Percentiles rank a stretch among this genome's conserved stretches.
phyloP scores from a whole-genome alignment of 2,888 invertebrate genomes.

The Liodrosophila aerea region DNA sequence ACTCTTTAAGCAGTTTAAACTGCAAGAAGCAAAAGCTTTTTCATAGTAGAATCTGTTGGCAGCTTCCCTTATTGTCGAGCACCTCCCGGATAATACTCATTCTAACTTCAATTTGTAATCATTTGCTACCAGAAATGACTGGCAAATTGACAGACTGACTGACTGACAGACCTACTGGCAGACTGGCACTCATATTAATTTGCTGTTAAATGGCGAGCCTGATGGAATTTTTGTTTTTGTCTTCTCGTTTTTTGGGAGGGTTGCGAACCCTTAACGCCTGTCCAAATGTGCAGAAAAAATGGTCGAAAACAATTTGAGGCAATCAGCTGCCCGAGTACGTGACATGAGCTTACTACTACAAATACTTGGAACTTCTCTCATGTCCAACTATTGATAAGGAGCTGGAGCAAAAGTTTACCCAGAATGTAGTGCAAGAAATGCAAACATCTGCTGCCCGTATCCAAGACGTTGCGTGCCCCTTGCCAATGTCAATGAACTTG shows the following conservation, averaged over 20 bases:
- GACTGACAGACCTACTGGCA: slow-evolving; percentile 13
- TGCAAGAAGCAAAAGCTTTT: neutral
- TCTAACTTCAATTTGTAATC: too few species aligned
- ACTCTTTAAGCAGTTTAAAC: neutral
- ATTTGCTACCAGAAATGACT: slow-evolving; percentile 16
- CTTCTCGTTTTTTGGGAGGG: slow-evolving; percentile 13
- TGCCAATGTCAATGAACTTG: slow-evolving; percentile 58
- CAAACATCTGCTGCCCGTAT: slow-evolving; percentile 63
- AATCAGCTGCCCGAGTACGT: slow-evolving; percentile 66
- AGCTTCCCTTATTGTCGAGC: neutral
- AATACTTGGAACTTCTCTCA: neutral
- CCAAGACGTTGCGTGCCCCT: slow-evolving; percentile 30
- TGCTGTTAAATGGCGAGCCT: slow-evolving; percentile 54
- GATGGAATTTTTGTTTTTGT: slow-evolving; percentile 17
- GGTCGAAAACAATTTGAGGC: slow-evolving; percentile 71
- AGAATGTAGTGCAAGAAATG: slow-evolving; percentile 55
- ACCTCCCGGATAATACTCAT: neutral
- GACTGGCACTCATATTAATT: slow-evolving; percentile 55
- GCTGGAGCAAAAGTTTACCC: slow-evolving; percentile 11
- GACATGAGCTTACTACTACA: slow-evolving; percentile 50
- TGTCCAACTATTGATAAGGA: slow-evolving; percentile 42
- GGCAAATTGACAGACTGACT: slow-evolving; percentile 26
- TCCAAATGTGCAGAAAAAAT: slow-evolving; percentile 55
- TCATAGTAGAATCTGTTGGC: too few species aligned
- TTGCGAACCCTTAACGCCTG: slow-evolving; percentile 37